Evolutionary conservation across 2,888 invertebrate species (phyloP), one percentile per base, ranked within the genome.

Genomic region (Bhutanitis thaidina): DNA sequence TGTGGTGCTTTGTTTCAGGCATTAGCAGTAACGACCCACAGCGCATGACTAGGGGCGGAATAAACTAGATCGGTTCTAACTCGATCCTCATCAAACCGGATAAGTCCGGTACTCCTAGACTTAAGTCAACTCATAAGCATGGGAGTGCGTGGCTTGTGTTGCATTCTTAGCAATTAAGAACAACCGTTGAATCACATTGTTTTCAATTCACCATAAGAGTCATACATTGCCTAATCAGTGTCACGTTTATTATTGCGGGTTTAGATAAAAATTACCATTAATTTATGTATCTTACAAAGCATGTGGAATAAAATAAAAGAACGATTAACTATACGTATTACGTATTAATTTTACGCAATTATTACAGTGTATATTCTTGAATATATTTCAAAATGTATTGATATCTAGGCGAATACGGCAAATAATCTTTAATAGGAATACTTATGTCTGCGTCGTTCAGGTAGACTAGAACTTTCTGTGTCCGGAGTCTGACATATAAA

Each of bases 101-200:
- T 46, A 52, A 55, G 44, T 48, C 51, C 52, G 55, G 60, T 61
- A 57, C 61, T 60, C 57, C 57, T 52, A 54, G 52, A 52, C 53
- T 53, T 48, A 66, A 61, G 46, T 15, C 45, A 57, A 56, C 60
- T 69, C 67, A 65, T 65, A 58, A 58, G 57, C 58, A 58, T 60
- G 60, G 65, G 63, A 68, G 59, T 60, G 65, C 63, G 67, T 70
- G 64, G 60, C 60, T 64, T 51, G 54, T 48, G 40, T 49, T 63
- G 69, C 81, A 84, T 86, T 81, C 82, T 81, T 66, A 60, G 51
- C 78, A 85, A 85, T 84, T 81, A 83, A 67, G 55, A 64, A 57
- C 61, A 60, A 58, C 58, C 54, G 65, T 66, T 71, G 65, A 66
- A 64, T 62, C 55, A 57, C 59, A 53, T 58, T 56, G 54, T 55